Base-by-base conservation (phyloP, 2,797 vertebrate species). In the Mallotus villosus region DNA sequence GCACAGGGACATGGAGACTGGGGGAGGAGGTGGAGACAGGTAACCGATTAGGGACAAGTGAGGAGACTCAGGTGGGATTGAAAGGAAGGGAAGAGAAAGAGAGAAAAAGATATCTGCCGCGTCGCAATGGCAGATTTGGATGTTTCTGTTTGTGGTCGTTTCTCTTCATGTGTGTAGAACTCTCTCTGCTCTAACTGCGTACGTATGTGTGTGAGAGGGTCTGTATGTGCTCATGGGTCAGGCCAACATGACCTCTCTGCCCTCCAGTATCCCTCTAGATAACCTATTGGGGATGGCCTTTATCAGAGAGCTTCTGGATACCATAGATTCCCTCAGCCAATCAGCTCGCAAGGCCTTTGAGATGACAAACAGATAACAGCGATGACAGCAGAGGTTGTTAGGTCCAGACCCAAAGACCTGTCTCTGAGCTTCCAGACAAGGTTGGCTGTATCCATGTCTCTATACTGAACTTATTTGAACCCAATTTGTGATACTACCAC, bases 1-100 rank as follows among this genome's bases (percentile, higher is more conserved):
- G 5, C 90, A 90, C 82, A 94, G 82, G 88, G 90, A 90, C 81
- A 85, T 12, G 1, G 91, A 91, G 72, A 93, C 93, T 94, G 75
- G 3, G 34, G 25, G n/a, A 6, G 14, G 16, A 9, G 24, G 24
- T 61, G 59, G 17, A 19, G 53, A 57, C 9, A 58, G 55, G 55
- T 12, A 6, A 34, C 1, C 37, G 37, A 12, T 41, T 6, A n/a
- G 55, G 14, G 53, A 57, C 53, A 53, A 3, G 53, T 19, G n/a
- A 19, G 5, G 53, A 12, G 19, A 22, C 19, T n/a, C 55, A 58
- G 55, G 55, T 7, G 55, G 55, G 37, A 12, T 9, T 0, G 37
- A 41, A n/a, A 22, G 1, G 55, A 8, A 5, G 55, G 55, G 55
- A 22, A 22, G n/a, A 22, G 55, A 58, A 58, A 8, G 21, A 58